A percentile compares a stretch with the other conserved stretches of the same genome.
Evolutionary conservation across 2,113 vertebrate species (phyloP).

Genomic region (Tyrannus savana): DNA sequence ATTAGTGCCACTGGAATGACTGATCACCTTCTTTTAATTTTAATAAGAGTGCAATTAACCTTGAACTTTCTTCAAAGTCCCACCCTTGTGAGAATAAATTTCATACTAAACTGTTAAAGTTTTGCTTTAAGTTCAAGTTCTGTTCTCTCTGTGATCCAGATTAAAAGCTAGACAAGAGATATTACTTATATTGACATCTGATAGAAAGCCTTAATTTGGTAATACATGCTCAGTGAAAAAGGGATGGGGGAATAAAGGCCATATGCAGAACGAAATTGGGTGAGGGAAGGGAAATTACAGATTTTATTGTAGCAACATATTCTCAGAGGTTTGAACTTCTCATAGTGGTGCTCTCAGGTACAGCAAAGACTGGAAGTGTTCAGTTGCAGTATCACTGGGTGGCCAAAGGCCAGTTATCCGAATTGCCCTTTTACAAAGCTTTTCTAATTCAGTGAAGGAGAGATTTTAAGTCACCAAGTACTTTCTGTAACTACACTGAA

Average conservation of each 20-base stretch:
- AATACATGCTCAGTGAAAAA: background rate
- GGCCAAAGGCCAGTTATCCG: background rate
- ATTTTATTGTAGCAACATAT: background rate
- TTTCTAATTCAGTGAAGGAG: background rate
- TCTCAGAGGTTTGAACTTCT: background rate
- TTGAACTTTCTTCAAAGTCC: background rate
- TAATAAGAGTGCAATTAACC: background rate
- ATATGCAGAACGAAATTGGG: background rate
- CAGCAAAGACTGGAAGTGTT: background rate
- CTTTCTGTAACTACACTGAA: background rate
- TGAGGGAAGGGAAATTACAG: background rate
- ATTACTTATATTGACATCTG: background rate
- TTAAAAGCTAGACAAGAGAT: background rate
- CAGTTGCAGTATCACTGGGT: background rate
- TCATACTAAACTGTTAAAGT: background rate
- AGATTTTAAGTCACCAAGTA: background rate
- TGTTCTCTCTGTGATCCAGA: background rate
- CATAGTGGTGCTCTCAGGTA: background rate
- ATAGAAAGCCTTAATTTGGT: background rate
- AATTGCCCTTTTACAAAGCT: background rate
- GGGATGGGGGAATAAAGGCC: background rate
- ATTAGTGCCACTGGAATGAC: background rate
- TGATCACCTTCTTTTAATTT: background rate
- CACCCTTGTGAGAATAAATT: background rate
- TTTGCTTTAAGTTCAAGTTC: background rate